A percentile compares a stretch with the other conserved stretches of the same genome.
Conservation (phyloP, 2,113 vertebrate genomes). For the Synchiropus splendidus region DNA sequence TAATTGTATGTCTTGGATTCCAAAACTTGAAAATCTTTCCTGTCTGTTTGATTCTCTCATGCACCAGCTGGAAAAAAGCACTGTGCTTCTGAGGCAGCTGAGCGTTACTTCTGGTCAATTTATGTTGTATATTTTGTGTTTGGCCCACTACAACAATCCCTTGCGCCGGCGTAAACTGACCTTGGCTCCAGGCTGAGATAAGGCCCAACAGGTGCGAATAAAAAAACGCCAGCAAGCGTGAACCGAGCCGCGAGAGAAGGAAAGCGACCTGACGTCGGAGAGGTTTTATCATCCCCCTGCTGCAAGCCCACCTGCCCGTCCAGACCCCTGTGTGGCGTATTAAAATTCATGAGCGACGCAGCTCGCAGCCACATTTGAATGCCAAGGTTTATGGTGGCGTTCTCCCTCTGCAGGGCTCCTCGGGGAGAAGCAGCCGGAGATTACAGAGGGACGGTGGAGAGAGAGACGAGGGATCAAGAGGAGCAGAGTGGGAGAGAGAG, state of each 20-base stretch:
- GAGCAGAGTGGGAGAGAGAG: slow-evolving; percentile 15
- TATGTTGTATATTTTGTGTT: slow-evolving; percentile 29
- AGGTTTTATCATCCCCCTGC: slow-evolving; percentile 26
- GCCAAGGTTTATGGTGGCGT: slow-evolving; percentile 52
- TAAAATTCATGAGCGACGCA: slow-evolving; percentile 59
- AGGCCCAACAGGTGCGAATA: slow-evolving; percentile 40
- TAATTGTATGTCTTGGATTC: no score
- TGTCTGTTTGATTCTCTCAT: no score
- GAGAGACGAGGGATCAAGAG: slow-evolving; percentile 41
- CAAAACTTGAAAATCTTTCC: no score
- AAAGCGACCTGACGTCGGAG: slow-evolving; percentile 39
- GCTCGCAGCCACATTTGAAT: slow-evolving; percentile 34
- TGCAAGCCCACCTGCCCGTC: slow-evolving; percentile 17
- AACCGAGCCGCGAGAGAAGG: slow-evolving; percentile 8
- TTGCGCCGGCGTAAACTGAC: slow-evolving; percentile 47
- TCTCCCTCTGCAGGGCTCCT: slow-evolving; percentile 36
- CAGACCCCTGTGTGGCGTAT: slow-evolving; percentile 27
- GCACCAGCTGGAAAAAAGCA: slow-evolving; percentile 22
- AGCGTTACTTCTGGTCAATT: slow-evolving; percentile 23
- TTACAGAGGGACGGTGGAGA: slow-evolving; percentile 29
- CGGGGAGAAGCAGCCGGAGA: slow-evolving; percentile 37
- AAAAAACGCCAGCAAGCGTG: slow-evolving; percentile 13
- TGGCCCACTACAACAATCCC: slow-evolving; percentile 23
- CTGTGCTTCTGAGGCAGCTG: slow-evolving; percentile 3
- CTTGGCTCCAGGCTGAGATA: slow-evolving; percentile 42